Evolutionary conservation across 2,113 vertebrate species (phyloP).

Genomic region (Psephotus haematonotus): DNA sequence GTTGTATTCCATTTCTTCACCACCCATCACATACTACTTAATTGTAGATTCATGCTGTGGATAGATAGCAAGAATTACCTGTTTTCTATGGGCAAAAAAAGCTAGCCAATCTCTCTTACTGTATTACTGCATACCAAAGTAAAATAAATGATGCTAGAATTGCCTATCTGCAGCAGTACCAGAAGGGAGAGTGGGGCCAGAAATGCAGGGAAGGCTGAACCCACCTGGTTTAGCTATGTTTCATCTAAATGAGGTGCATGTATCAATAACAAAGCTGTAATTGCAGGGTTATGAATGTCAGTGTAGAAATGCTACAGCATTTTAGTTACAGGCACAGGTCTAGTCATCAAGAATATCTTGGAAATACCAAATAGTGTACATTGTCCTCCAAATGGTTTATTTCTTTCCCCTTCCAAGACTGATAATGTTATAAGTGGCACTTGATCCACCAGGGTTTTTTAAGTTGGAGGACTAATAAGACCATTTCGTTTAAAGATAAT

Average conservation of each 20-base stretch:
- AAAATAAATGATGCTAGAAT: neutral
- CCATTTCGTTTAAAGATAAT: neutral
- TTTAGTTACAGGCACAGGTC: neutral
- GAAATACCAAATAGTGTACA: neutral
- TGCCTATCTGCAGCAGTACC: neutral
- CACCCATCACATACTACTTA: neutral
- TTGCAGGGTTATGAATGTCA: neutral
- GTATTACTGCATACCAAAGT: neutral
- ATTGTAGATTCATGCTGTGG: neutral
- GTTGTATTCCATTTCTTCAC: neutral
- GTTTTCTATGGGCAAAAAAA: neutral
- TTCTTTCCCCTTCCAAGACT: neutral
- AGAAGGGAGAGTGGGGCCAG: rapidly evolving
- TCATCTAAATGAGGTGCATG: neutral
- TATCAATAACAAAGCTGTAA: neutral
- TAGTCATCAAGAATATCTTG: neutral
- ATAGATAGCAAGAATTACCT: neutral
- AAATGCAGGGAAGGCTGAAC: neutral
- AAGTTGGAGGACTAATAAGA: neutral
- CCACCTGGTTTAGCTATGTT: neutral
- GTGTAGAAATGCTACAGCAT: neutral
- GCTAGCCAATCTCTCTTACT: neutral
- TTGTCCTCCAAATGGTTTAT: neutral
- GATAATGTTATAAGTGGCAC: neutral
- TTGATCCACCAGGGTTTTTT: neutral